Evolutionary conservation across 2,888 invertebrate genomes (phyloP).

Genomic region (Troides helena): DNA sequence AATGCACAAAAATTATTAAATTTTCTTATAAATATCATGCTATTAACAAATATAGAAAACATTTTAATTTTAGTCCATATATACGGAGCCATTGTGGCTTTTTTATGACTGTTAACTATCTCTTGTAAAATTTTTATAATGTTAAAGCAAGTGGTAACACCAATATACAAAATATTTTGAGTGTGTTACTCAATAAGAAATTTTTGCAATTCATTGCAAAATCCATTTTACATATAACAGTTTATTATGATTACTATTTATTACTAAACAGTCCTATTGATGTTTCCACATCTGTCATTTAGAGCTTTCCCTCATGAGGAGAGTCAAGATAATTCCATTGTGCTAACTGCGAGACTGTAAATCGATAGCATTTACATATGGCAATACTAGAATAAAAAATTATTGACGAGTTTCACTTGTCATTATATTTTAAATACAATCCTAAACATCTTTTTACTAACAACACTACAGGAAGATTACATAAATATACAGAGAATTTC

Average conservation of each 20-base stretch:
- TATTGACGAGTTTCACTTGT: not conserved
- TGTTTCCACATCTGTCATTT: too few relatives aligned
- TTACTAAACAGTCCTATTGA: too few relatives aligned
- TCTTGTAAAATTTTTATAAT: not conserved
- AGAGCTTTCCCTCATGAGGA: too few relatives aligned
- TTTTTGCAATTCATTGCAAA: too few relatives aligned
- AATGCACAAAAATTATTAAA: too few relatives aligned
- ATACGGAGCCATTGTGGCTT: not conserved
- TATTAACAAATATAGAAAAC: not conserved
- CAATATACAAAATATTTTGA: too few relatives aligned
- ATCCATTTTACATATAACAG: not conserved
- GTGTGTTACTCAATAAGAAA: too few relatives aligned
- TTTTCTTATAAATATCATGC: too few relatives aligned
- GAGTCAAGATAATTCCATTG: too few relatives aligned
- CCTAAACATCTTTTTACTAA: not conserved
- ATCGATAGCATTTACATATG: not conserved
- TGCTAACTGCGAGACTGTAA: too few relatives aligned
- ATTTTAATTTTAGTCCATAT: not conserved
- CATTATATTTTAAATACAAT: not conserved
- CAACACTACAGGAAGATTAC: not conserved
- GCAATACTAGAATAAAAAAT: not conserved
- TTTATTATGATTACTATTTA: not conserved
- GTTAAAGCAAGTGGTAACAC: too few relatives aligned
- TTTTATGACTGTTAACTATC: not conserved
- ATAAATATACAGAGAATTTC: not conserved